A percentile compares a stretch with the other conserved stretches of the same genome.
Evolutionary conservation across 1,140 invertebrate species (phyloP).

Genomic region (Cyrtorhinus lividipennis): DNA sequence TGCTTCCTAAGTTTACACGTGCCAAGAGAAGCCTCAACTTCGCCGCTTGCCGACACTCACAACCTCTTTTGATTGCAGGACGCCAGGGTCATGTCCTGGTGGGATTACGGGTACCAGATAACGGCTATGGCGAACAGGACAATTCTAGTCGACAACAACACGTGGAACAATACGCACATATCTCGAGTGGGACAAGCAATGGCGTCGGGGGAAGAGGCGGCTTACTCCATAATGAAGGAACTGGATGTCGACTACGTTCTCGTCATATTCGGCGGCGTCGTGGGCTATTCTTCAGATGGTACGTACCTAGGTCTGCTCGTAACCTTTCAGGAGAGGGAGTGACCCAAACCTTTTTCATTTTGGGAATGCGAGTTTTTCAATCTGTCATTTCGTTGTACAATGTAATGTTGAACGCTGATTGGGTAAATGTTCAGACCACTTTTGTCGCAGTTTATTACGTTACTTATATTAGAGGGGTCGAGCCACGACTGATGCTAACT

Average conservation of each 20-base stretch:
- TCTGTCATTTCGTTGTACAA: too few relatives aligned
- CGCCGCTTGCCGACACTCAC: too few relatives aligned
- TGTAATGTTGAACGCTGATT: too few relatives aligned
- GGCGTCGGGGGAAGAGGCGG: constrained; percentile 90
- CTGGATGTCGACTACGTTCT: constrained; percentile 95
- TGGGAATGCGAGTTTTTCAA: too few relatives aligned
- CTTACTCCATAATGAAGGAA: constrained; percentile 94
- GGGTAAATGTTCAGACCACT: too few relatives aligned
- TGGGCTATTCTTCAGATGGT: constrained; percentile 97
- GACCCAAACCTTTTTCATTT: neutral
- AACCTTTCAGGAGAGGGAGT: neutral
- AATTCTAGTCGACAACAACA: constrained; percentile 98
- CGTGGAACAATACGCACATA: constrained; percentile 99
- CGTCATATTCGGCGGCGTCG: constrained; percentile 94
- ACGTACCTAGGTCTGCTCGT: too few relatives aligned
- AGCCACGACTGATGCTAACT: too few relatives aligned
- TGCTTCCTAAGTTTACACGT: neutral
- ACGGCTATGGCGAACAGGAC: constrained; percentile 98
- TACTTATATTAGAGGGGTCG: too few relatives aligned
- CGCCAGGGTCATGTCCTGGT: constrained; percentile 97
- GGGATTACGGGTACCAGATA: constrained; percentile 99
- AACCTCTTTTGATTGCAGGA: too few relatives aligned
- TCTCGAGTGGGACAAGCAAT: constrained; percentile 93
- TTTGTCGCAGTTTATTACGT: too few relatives aligned
- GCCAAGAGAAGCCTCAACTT: too few relatives aligned